These are phyloP conservation scores for Hyles vespertilio DNA, from an alignment of 1,140 invertebrate genomes.

Conservation along the genomic window DNA sequence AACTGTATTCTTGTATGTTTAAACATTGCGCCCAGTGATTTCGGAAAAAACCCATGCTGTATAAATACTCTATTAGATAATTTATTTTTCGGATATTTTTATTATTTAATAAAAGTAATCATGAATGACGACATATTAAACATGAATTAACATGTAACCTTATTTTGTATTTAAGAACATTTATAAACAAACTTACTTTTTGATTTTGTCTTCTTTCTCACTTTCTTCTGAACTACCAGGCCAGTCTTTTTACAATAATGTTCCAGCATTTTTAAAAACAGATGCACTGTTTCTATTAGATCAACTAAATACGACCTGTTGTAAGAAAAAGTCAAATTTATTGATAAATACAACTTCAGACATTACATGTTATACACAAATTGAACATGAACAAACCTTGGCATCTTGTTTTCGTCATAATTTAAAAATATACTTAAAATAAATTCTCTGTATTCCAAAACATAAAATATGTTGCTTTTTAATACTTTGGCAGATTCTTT, in stretches of 20 bases:
- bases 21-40: too few relatives aligned
- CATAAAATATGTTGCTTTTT: conserved; percentile 95
- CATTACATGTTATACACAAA: neutral
- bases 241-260: conserved; percentile 83
- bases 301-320: conserved; percentile 88
- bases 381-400: conserved; percentile 78
- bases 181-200: conserved; percentile 70
- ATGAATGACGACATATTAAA: too few relatives aligned
- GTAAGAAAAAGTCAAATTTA: conserved; percentile 2
- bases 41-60: too few relatives aligned
- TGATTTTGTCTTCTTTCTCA: conserved; percentile 69
- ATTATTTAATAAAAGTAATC: neutral
- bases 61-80: too few relatives aligned
- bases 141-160: too few relatives aligned
- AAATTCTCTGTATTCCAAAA: conserved; percentile 95
- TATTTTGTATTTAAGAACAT: neutral
- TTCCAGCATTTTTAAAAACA: conserved; percentile 96
- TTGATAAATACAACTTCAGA: conserved; percentile 7
- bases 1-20: too few relatives aligned
- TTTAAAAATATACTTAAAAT: conserved; percentile 86
- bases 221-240: conserved; percentile 86
- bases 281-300: conserved; percentile 91
- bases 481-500: conserved; percentile 88
- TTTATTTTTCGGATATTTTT: neutral
- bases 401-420: conserved; percentile 92